Conservation (phyloP, 2,797 vertebrate species). For the Notolepis coatsorum region DNA sequence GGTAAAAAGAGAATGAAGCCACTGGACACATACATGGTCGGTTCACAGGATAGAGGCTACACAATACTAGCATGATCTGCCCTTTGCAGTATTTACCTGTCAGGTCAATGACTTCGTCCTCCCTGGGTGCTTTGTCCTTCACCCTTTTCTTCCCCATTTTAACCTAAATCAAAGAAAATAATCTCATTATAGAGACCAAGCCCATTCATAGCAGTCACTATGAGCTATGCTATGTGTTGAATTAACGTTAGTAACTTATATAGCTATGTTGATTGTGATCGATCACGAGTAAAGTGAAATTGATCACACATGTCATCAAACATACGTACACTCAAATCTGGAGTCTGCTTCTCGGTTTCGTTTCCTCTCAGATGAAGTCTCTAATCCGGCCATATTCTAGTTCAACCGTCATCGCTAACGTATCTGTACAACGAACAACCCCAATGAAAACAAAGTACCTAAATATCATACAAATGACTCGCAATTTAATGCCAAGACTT, state of each 20-base stretch:
- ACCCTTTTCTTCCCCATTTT: constrained; percentile 91
- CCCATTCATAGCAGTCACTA: not conserved
- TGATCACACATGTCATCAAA: no score
- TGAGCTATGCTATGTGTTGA: not conserved
- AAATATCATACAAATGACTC: not conserved
- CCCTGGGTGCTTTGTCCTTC: constrained; percentile 80
- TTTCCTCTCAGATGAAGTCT: constrained; percentile 19
- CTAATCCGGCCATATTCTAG: constrained; percentile 9
- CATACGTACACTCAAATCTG: constrained; percentile 51
- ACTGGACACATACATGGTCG: not conserved
- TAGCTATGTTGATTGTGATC: no score
- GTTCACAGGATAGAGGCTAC: not conserved
- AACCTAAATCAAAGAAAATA: constrained; percentile 27
- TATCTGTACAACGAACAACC: not conserved
- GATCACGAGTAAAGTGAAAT: no score
- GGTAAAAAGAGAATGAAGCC: not conserved
- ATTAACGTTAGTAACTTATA: not conserved
- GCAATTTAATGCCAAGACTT: not conserved
- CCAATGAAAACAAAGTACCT: not conserved
- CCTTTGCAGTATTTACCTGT: constrained; percentile 73
- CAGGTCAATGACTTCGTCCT: constrained; percentile 77
- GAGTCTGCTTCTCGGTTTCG: constrained; percentile 32
- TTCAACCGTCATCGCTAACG: not conserved
- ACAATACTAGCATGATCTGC: not conserved
- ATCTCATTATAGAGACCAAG: not conserved